phyloP scores from a whole-genome alignment of 2,797 vertebrate genomes.

The Pristis pectinata region DNA sequence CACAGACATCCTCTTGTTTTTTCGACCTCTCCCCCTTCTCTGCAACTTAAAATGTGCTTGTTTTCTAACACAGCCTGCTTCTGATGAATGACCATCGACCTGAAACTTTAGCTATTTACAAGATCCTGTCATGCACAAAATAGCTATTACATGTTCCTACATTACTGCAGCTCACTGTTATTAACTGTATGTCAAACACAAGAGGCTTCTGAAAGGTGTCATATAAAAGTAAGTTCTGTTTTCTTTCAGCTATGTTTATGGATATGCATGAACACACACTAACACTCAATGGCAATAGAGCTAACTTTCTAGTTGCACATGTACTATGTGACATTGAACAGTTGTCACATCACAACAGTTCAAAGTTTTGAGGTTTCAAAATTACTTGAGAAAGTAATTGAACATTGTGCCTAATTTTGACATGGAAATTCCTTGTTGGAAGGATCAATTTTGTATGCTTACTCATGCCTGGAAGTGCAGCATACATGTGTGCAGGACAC shows the following conservation, averaged over 20 bases:
- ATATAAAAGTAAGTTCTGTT: not conserved
- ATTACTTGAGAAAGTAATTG: not conserved
- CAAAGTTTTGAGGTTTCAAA: not conserved
- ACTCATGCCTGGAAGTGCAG: not conserved
- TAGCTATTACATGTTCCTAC: not conserved
- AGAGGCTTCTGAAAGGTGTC: not conserved
- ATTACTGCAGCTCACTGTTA: not conserved
- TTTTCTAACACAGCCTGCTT: too few relatives aligned
- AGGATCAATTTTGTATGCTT: not conserved
- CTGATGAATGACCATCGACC: too few relatives aligned
- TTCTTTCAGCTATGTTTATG: not conserved
- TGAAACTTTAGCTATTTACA: not conserved
- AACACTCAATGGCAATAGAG: not conserved
- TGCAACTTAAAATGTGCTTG: too few relatives aligned
- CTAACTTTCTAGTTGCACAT: not conserved
- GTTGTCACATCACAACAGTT: not conserved
- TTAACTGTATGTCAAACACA: not conserved
- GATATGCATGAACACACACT: not conserved
- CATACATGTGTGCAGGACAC: not conserved
- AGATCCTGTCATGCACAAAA: not conserved
- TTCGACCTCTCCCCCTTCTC: too few relatives aligned
- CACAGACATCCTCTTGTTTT: too few relatives aligned
- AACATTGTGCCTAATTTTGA: too few relatives aligned
- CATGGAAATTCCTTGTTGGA: not conserved
- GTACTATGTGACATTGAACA: not conserved